These are phyloP conservation scores for Acanthopagrus latus DNA, from an alignment of 2,797 vertebrate species.

Conservation along the genomic window DNA sequence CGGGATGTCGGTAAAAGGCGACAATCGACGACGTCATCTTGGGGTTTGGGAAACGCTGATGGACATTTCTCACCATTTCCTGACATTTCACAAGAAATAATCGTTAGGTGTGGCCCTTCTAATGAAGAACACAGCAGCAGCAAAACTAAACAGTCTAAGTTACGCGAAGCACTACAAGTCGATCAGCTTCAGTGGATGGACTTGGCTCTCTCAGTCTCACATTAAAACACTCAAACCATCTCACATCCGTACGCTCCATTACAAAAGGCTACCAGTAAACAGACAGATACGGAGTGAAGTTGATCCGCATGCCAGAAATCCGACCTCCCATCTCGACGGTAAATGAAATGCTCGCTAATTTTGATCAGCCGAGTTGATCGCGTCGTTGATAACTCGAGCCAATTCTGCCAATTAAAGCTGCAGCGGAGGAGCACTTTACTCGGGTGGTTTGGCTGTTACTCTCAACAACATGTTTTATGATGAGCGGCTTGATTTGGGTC, in stretches of 20 bases:
- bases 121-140: neutral
- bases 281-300: neutral
- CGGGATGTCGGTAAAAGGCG: too few relatives aligned
- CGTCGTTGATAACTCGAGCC: constrained; percentile 13
- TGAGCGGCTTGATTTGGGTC: constrained; percentile 56
- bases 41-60: too few relatives aligned
- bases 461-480: constrained; percentile 63
- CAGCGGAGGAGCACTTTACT: constrained; percentile 36
- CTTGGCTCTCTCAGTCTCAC: neutral
- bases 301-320: constrained; percentile 9
- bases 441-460: constrained; percentile 61
- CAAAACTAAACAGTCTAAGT: neutral
- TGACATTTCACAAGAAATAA: too few relatives aligned
- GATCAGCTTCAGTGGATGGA: neutral
- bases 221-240: constrained; percentile 19
- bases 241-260: constrained; percentile 25
- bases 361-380: constrained; percentile 19
- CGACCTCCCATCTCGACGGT: constrained; percentile 36
- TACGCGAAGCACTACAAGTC: neutral
- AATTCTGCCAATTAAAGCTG: constrained; percentile 52
- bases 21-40: too few relatives aligned
- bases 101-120: too few relatives aligned
- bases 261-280: constrained; percentile 14
- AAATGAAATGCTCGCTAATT: constrained; percentile 22
- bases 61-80: too few relatives aligned